Base-by-base conservation (phyloP, 2,888 invertebrate genomes). In the Lepidochrysops patricia region DNA sequence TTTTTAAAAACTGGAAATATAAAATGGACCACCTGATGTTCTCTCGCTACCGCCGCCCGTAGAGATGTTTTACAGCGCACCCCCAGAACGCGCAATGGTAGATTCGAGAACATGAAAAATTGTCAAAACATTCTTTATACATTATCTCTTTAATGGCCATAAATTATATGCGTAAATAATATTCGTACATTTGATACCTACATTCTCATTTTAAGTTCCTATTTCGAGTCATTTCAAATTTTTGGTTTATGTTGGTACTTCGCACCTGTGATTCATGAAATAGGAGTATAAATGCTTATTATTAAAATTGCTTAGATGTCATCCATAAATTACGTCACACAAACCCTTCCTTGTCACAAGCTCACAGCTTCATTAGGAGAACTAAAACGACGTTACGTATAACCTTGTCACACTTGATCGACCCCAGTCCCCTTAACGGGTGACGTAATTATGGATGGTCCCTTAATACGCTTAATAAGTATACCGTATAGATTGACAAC, bases 21-120 rank as follows among this genome's bases (percentile, higher is more conserved):
- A 43, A 61, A 52, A 52, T 27, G 13, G 52, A 52, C 52, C 52
- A 27, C 26, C 52, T 52, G 52, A 49, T 49, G 27, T 9, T 54
- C 15, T 12, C 27, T 37, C 25, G 37, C 34, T 58, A 61, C 35
- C 29, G 26, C 52, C 50, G 25, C 50, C 50, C 26, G 50, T 50
- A 26, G 50, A 13, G 50, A 50, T 13, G n/a, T 25, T 26, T 2
- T 49, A 26, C 49, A 49, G 13, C 26, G 13, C 26, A 12, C 4
- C 23, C 19, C n/a, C 26, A 50, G 2, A 19, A 19, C 3, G 13
- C 50, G 50, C 26, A 26, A 26, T 25, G 26, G 25, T 26, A 2
- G 13, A n/a, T 26, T n/a, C n/a, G 13, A 26, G 26, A 15, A 50
- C 25, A 50, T 50, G 50, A 50, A 26, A 50, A 50, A 50, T 26